Percentiles rank a stretch among this genome's conserved stretches.
phyloP scores from a whole-genome alignment of 2,888 invertebrate genomes.

The Tetramorium bicarinatum region DNA sequence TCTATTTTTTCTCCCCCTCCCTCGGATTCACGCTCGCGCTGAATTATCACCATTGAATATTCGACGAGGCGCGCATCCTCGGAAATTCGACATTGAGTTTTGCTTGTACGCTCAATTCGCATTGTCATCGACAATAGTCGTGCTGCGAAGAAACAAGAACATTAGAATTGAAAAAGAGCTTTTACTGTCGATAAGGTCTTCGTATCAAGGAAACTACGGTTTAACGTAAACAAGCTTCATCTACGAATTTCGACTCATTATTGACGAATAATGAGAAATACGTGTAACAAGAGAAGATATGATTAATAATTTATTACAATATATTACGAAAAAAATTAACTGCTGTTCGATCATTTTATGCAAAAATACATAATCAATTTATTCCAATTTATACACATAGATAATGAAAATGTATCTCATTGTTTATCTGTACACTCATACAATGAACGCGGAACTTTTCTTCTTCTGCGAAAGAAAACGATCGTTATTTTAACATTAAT shows the following conservation, averaged over 20 bases:
- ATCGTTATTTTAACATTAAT: background rate
- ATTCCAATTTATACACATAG: background rate
- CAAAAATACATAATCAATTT: background rate
- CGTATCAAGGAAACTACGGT: background rate
- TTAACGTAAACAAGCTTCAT: background rate
- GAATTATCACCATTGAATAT: constrained; percentile 47
- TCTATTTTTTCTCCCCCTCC: background rate
- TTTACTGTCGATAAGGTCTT: background rate
- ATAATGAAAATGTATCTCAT: background rate
- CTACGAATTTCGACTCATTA: background rate
- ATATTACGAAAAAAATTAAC: background rate
- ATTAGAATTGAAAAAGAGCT: background rate
- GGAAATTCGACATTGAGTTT: constrained; percentile 44
- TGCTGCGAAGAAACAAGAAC: background rate
- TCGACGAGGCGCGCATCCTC: constrained; percentile 31
- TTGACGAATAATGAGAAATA: background rate
- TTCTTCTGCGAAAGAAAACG: background rate
- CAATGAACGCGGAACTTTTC: background rate
- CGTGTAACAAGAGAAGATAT: background rate
- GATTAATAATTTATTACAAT: background rate
- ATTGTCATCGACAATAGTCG: constrained; percentile 12
- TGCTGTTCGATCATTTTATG: background rate
- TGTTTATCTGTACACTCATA: background rate
- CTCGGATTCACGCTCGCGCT: constrained; percentile 10
- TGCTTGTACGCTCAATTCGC: background rate